phyloP scores from a whole-genome alignment of 2,797 vertebrate genomes.

The Leptoclinus maculatus region DNA sequence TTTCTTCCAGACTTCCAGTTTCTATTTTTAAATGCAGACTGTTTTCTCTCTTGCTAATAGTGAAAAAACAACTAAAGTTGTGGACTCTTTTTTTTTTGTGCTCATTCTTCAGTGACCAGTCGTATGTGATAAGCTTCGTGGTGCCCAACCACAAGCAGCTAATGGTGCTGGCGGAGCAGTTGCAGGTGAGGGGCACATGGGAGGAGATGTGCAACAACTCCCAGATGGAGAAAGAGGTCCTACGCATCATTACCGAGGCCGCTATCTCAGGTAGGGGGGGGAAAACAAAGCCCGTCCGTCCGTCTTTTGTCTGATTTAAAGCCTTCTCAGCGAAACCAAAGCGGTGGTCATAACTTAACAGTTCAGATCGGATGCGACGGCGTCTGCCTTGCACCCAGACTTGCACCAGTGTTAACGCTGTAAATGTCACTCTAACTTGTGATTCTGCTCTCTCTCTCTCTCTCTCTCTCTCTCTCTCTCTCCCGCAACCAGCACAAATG shows the following conservation, averaged over 20 bases:
- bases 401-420: not conserved
- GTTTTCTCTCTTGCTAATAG: not conserved
- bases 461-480: not conserved
- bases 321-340: not conserved
- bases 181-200: constrained; percentile 88
- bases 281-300: not conserved
- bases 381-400: constrained; percentile 13
- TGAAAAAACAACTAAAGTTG: not conserved
- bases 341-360: not conserved
- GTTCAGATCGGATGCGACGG: not conserved
- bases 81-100: not conserved
- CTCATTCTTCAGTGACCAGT: constrained; percentile 88
- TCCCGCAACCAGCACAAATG: constrained; percentile 86
- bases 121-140: constrained; percentile 96
- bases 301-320: not conserved
- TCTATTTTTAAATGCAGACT: not conserved
- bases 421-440: constrained; percentile 38
- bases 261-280: constrained; percentile 86
- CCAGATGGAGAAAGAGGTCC: constrained; percentile 92
- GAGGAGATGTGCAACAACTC: constrained; percentile 93
- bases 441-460: constrained; percentile 16
- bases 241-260: constrained; percentile 91
- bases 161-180: constrained; percentile 86
- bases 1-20: not conserved
- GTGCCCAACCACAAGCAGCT: constrained; percentile 98